Base-by-base conservation (phyloP, 2,797 vertebrate genomes). In the Myotis planiceps region DNA sequence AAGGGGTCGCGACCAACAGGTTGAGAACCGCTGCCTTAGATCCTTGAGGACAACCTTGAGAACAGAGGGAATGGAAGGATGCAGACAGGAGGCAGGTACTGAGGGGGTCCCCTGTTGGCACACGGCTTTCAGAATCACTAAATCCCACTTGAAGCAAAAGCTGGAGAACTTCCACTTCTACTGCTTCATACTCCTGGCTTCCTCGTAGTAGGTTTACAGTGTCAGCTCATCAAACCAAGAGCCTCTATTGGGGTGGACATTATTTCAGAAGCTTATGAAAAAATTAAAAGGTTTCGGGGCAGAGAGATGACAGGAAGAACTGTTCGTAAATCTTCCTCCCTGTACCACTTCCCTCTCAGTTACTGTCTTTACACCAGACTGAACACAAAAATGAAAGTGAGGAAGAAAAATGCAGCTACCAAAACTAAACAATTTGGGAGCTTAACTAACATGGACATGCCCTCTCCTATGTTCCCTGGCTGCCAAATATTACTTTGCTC, bases 191-290 rank as follows among this genome's bases (percentile, higher is more conserved):
- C 0, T 8, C 18, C 42, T 71, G 49, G 45, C 27, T 72, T 82
- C 29, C 32, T 37, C 13, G 4, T 9, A 9, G 10, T 9, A 63
- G 12, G 45, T 34, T 58, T 32, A 32, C 13, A 34, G 29, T 5
- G 16, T 23, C 71, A 34, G 23, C 15, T 94, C 23, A 51, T 65
- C 83, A 69, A 89, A 88, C n/a, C 79, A 90, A 72, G 69, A 82
- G 16, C 7, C 32, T 88, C 32, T 76, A 9, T 3, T 45, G 34
- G 47, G 47, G 25, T 82, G 69, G 85, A 94, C 27, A n/a, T 79
- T 60, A 90, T 74, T 94, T 95, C 51, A 82, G 66, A 25, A 95
- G 25, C 42, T 91, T 90, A 74, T 55, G 32, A 9, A 27, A 27
- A 58, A 49, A 25, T 32, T 51, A 58, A 84, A 71, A 37, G 32